Conservation (phyloP, 1,140 invertebrate genomes). For the Drosophila truncata region DNA sequence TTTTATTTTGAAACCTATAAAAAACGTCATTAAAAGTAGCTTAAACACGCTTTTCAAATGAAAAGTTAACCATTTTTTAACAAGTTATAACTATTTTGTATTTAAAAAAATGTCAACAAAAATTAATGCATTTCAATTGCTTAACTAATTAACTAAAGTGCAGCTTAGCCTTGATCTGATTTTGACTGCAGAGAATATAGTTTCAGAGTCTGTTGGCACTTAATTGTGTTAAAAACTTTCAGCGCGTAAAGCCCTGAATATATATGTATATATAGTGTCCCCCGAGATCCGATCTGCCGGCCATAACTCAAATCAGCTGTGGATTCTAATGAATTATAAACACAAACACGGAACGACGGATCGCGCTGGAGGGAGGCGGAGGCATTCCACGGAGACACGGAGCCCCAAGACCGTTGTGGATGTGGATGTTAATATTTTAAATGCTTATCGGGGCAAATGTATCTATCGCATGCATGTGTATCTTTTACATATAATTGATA, state of each 20-base stretch:
- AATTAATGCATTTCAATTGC: too few species aligned
- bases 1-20: neutral
- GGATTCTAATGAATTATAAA: conserved; percentile 65
- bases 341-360: conserved; percentile 29
- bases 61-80: neutral
- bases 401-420: conserved; percentile 52
- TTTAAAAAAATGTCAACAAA: neutral
- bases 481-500: conserved; percentile 83
- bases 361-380: neutral
- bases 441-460: conserved; percentile 74
- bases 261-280: neutral
- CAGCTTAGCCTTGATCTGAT: neutral
- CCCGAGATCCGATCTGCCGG: conserved; percentile 9
- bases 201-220: neutral
- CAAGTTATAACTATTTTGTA: neutral
- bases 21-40: neutral
- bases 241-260: neutral
- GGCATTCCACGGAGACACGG: conserved; percentile 32
- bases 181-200: neutral
- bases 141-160: too few species aligned
- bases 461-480: conserved; percentile 77
- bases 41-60: neutral
- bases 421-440: conserved; percentile 79
- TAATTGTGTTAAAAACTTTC: conserved; percentile 4
- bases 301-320: conserved; percentile 48